Evolutionary conservation across 2,797 vertebrate genomes (phyloP).

Genomic region (Phyllotis vaccarum): DNA sequence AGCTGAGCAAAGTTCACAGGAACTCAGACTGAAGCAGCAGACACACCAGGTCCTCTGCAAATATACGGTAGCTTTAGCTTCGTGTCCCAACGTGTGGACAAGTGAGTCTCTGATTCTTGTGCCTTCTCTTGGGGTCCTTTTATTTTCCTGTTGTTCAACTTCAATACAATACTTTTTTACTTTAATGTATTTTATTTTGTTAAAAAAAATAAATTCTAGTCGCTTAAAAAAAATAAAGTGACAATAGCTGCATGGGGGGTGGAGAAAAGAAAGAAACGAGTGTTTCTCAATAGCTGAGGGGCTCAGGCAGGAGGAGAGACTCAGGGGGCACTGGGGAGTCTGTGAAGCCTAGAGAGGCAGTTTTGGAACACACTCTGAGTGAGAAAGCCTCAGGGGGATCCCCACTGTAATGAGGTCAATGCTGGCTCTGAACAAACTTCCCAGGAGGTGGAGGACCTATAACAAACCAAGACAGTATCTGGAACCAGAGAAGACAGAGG

Average conservation of each 20-base stretch:
- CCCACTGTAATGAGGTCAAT: background rate
- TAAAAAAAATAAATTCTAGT: background rate
- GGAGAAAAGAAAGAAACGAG: background rate
- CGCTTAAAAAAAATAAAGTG: background rate
- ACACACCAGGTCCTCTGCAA: background rate
- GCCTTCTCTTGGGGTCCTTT: background rate
- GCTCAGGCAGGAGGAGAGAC: background rate
- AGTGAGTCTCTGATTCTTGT: background rate
- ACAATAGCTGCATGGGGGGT: background rate
- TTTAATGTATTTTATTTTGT: background rate
- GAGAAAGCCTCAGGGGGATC: background rate
- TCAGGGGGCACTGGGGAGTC: background rate
- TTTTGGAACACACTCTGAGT: background rate
- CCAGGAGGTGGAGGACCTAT: background rate
- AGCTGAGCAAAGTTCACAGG: background rate
- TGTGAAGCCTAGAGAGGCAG: too few species aligned
- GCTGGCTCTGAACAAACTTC: background rate
- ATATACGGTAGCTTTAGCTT: background rate
- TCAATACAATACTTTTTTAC: background rate
- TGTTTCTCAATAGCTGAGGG: background rate
- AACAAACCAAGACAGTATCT: background rate
- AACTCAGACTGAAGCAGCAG: background rate
- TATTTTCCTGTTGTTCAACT: background rate
- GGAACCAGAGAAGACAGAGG: background rate
- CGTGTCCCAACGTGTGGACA: too few species aligned